Base-by-base conservation (phyloP, 2,113 vertebrate species). In the Dissostichus mawsoni region DNA sequence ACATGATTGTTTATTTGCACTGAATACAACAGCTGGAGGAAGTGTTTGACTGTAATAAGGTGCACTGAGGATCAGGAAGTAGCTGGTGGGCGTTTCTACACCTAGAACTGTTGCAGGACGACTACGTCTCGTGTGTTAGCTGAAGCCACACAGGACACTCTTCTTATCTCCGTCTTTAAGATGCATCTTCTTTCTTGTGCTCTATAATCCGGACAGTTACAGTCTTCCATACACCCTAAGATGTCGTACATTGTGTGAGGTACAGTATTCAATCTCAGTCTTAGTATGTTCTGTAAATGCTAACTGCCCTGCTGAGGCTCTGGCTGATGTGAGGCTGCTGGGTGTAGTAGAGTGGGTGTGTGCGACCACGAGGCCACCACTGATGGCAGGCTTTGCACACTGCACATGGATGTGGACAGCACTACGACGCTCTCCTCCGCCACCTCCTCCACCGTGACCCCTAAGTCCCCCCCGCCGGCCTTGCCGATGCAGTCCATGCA, bases 401-500 rank as follows among this genome's bases (percentile, higher is more conserved):
- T 2, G 68, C 92, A 93, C 58, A 89, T 47, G 0, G 89, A 76
- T 0, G 87, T 74, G 0, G 92, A 52, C 81, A 95, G 74, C 14
- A 94, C 86, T 3, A 94, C 85, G 0, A 93, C 75, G 41, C 82
- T 92, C 66, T 1, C 45, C 58, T 59, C 83, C 47, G 20, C n/a
- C 51, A 0, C 20, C 48, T 53, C 36, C 59, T 65, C 80, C 47
- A 51, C 20, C 7, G 64, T 7, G 23, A 67, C 7, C 62, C 53
- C 80, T 69, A 48, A 69, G 1, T 53, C 82, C 0, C 69, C 25
- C 2, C 63, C 85, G 1, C 67, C 36, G 0, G 86, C 90, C 82
- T 98, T 98, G 69, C 95, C 95, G 71, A 96, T 96, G 94, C 98
- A 99, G 95, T 97, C 97, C 90, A 93, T 79, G 92, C 98, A 99